These are phyloP conservation scores for Notechis scutatus DNA, from an alignment of 2,113 vertebrate species.

Conservation along the genomic window DNA sequence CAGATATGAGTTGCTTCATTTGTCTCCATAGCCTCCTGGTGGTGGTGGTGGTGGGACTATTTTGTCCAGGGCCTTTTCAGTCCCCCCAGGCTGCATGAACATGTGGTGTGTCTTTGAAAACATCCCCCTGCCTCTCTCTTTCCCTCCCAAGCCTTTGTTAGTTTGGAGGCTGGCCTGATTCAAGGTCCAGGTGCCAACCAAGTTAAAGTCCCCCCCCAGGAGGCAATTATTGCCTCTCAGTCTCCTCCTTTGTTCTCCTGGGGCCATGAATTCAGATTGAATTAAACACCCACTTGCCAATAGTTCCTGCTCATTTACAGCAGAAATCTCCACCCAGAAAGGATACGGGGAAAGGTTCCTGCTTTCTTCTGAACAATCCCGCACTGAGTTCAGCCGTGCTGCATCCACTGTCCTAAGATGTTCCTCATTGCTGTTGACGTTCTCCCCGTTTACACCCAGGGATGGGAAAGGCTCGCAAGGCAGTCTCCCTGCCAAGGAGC, in stretches of 20 bases:
- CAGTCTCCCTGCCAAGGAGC: background rate
- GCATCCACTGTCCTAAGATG: background rate
- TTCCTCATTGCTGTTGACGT: conserved; percentile 17
- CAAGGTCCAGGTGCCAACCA: conserved; percentile 56
- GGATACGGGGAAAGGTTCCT: conserved; percentile 30
- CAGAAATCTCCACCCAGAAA: conserved; percentile 52
- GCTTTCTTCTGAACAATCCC: conserved; percentile 21
- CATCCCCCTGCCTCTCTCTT: background rate
- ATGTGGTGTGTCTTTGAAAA: conserved; percentile 50
- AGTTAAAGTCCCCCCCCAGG: conserved; percentile 44
- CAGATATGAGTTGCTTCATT: background rate
- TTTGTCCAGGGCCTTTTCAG: conserved; percentile 4
- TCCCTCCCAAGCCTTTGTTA: conserved; percentile 33
- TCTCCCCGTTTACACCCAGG: background rate
- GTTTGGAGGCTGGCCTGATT: conserved; percentile 40
- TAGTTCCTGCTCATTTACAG: conserved; percentile 52
- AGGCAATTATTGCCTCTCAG: conserved; percentile 55
- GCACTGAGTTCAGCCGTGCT: background rate
- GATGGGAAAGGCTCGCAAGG: background rate
- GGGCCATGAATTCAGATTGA: conserved; percentile 50
- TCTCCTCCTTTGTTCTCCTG: conserved; percentile 51
- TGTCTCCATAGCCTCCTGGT: background rate
- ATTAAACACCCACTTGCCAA: conserved; percentile 54
- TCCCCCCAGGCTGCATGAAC: background rate
- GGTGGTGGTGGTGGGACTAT: background rate